Conservation (phyloP, 2,113 vertebrate genomes). For the Cyprinus carpio region DNA sequence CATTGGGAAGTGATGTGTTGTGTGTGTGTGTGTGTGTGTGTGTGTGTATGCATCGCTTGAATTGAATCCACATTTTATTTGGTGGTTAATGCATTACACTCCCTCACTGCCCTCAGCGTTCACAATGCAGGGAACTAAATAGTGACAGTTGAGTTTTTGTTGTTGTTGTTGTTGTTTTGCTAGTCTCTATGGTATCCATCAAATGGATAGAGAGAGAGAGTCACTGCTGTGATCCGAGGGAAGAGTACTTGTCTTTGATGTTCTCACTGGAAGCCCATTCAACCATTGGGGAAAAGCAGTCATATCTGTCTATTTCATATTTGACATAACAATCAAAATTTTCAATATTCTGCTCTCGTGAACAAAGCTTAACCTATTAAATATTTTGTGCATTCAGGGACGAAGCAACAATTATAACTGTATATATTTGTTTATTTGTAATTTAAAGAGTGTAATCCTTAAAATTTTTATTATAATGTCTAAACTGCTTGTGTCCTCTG, state of each 20-base stretch:
- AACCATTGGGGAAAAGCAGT: slow-evolving; percentile 3
- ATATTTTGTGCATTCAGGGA: not conserved
- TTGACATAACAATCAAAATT: not conserved
- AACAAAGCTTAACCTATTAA: not conserved
- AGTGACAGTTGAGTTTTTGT: not conserved
- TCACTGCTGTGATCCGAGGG: not conserved
- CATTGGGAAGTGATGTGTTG: not conserved
- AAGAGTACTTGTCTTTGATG: slow-evolving; percentile 12
- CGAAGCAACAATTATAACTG: not conserved
- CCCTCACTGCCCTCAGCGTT: slow-evolving; percentile 13
- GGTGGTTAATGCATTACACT: slow-evolving; percentile 29
- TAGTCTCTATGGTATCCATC: not conserved
- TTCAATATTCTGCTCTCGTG: not conserved
- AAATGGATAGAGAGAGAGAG: slow-evolving; percentile 9
- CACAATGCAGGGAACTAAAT: not conserved
- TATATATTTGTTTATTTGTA: not conserved
- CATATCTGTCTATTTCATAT: slow-evolving; percentile 26
- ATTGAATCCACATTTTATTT: not conserved
- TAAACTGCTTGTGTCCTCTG: no score
- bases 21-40: not conserved
- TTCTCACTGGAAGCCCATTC: not conserved
- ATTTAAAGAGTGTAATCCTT: no score
- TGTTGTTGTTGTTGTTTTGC: not conserved
- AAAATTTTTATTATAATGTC: no score
- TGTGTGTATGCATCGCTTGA: not conserved